These are phyloP conservation scores for Oryzias dopingdopingensis DNA, from an alignment of 2,797 vertebrate species.

Conservation along the genomic window DNA sequence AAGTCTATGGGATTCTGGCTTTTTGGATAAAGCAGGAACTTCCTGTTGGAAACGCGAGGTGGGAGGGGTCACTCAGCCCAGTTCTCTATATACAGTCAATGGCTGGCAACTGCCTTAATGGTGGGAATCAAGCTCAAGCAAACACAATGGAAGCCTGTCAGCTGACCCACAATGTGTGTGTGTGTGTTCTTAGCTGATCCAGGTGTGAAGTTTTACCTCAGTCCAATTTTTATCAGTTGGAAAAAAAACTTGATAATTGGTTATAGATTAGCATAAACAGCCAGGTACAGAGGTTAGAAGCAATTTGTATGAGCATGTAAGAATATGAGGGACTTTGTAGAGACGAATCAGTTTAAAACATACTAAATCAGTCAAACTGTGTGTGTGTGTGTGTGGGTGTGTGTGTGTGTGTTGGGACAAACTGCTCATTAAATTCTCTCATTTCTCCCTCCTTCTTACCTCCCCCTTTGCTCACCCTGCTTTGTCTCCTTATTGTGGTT, in stretches of 20 bases:
- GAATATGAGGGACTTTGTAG: not conserved
- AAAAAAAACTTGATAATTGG: too few species aligned
- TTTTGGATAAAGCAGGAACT: too few species aligned
- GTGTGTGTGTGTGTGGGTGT: not conserved
- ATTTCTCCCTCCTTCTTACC: constrained; percentile 20
- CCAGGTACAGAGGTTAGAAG: too few species aligned
- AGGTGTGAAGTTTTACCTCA: too few species aligned
- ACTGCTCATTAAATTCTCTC: constrained; percentile 56
- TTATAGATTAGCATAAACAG: too few species aligned
- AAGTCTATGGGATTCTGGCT: too few species aligned
- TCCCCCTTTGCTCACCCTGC: constrained; percentile 28
- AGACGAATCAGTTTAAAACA: not conserved
- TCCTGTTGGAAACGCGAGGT: too few species aligned
- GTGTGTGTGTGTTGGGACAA: constrained; percentile 12
- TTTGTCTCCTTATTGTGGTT: constrained; percentile 61
- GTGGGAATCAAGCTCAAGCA: constrained; percentile 67
- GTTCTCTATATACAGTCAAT: too few species aligned
- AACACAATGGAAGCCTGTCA: constrained; percentile 68
- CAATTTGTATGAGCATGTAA: too few species aligned
- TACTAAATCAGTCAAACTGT: not conserved
- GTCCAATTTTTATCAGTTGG: too few species aligned
- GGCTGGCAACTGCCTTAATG: constrained; percentile 50
- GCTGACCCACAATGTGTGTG: constrained; percentile 14
- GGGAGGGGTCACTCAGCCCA: too few species aligned
- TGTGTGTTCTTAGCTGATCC: too few species aligned